Evolutionary conservation across 1,140 invertebrate species (phyloP).

Genomic region (Cyphomyrmex costatus): DNA sequence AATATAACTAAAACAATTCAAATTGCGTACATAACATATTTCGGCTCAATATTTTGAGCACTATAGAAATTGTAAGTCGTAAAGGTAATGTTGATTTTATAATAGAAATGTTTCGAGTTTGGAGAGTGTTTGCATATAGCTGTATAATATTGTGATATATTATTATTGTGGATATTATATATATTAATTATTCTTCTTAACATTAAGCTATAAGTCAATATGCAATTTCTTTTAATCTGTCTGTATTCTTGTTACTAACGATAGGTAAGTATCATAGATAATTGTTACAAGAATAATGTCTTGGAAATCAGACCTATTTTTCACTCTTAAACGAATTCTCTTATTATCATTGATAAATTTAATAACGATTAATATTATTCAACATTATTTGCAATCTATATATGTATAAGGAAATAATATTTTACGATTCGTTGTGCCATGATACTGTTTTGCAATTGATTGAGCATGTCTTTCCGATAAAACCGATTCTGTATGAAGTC

Average conservation of each 20-base stretch:
- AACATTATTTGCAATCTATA: not conserved
- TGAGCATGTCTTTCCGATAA: not conserved
- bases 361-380: not conserved
- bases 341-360: not conserved
- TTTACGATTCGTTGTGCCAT: not conserved
- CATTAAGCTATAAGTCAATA: not conserved
- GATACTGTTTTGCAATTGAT: not conserved
- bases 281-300: not conserved
- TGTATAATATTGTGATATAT: not conserved
- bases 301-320: not conserved
- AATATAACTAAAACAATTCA: too few species aligned
- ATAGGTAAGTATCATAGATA: not conserved
- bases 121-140: too few species aligned
- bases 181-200: not conserved
- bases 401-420: not conserved
- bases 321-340: not conserved
- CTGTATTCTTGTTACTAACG: not conserved
- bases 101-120: not conserved
- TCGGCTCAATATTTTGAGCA: not conserved
- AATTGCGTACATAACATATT: too few species aligned
- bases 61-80: not conserved
- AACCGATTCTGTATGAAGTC: constrained; percentile 15
- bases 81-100: not conserved
- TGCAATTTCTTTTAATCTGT: not conserved
- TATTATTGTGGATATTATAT: not conserved